phyloP scores from a whole-genome alignment of 1,140 invertebrate species.

The Nephotettix cincticeps region DNA sequence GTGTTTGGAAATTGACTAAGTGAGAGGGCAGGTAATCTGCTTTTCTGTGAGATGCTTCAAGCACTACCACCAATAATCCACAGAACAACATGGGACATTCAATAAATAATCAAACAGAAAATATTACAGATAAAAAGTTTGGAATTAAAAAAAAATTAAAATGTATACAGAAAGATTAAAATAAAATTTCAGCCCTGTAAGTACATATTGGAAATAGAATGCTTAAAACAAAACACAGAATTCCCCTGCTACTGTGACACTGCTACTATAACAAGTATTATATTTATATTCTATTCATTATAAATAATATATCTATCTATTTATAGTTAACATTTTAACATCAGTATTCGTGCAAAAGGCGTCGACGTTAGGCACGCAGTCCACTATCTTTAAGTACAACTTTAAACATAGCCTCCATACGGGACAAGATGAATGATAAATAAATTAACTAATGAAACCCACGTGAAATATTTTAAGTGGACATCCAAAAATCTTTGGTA shows the following conservation, averaged over 20 bases:
- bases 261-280: constrained; percentile 15
- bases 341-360: constrained; percentile 21
- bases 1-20: constrained; percentile 21
- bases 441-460: constrained; percentile 2
- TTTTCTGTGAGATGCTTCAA: too few relatives aligned
- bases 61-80: too few relatives aligned
- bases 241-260: not conserved
- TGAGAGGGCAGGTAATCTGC: not conserved
- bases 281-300: constrained; percentile 21
- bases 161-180: too few relatives aligned
- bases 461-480: not conserved
- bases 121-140: too few relatives aligned
- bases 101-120: too few relatives aligned
- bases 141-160: too few relatives aligned
- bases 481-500: constrained; percentile 5
- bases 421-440: not conserved
- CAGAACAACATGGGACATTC: too few relatives aligned
- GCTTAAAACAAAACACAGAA: not conserved
- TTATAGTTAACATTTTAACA: constrained; percentile 24
- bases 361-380: constrained; percentile 16
- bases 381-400: constrained; percentile 19
- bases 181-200: too few relatives aligned
- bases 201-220: too few relatives aligned
- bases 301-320: constrained; percentile 24
- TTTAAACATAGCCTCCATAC: constrained; percentile 8